A percentile compares a stretch with the other conserved stretches of the same genome.
Evolutionary conservation across 2,113 vertebrate species (phyloP).

Genomic region (Ariopsis seemanni): DNA sequence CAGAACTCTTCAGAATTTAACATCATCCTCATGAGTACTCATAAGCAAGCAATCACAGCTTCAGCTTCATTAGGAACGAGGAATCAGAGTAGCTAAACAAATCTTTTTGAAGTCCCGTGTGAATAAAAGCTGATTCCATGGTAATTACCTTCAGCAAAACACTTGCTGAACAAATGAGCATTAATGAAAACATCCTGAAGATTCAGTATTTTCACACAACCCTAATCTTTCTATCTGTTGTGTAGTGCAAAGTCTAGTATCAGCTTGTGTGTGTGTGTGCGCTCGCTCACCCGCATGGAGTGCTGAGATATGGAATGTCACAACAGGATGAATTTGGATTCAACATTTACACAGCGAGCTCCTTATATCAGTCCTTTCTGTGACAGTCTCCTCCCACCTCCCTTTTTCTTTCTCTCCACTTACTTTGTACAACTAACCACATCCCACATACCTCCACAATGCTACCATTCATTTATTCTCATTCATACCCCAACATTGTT

Average conservation of each 20-base stretch:
- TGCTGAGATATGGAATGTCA: conserved; percentile 30
- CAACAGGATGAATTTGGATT: conserved; percentile 12
- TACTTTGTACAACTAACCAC: neutral
- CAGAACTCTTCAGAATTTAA: neutral
- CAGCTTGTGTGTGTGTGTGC: neutral
- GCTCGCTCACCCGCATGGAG: conserved; percentile 5
- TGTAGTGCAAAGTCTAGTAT: neutral
- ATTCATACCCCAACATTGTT: neutral
- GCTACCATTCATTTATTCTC: neutral
- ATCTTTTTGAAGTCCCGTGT: neutral
- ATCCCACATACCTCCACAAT: neutral
- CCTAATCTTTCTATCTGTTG: neutral
- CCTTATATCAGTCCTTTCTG: conserved; percentile 40
- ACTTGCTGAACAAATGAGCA: conserved; percentile 1
- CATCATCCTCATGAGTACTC: neutral
- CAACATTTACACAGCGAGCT: conserved; percentile 39
- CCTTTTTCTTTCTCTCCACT: neutral
- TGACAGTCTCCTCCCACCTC: neutral
- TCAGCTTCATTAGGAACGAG: neutral
- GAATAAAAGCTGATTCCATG: neutral
- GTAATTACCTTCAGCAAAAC: neutral
- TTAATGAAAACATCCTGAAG: neutral
- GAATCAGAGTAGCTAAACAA: neutral
- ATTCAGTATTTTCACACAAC: neutral
- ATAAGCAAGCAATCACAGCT: neutral